Conservation (phyloP, 2,888 invertebrate genomes). For the Asteroscopus sphinx region DNA sequence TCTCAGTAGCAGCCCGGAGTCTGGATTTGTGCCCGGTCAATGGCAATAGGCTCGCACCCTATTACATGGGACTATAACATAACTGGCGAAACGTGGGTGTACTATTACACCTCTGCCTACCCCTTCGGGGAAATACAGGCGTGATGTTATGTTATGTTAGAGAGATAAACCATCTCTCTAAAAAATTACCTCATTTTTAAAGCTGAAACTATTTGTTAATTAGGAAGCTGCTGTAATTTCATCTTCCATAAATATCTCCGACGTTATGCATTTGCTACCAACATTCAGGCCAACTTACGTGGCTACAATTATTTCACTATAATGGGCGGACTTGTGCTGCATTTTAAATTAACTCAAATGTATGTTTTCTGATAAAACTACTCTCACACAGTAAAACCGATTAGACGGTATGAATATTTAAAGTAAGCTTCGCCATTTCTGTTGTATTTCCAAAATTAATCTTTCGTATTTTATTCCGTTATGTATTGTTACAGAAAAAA, state of each 20-base stretch:
- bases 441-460: conserved; percentile 14
- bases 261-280: conserved; percentile 38
- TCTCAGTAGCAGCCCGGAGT: no score
- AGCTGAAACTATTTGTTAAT: conserved; percentile 46
- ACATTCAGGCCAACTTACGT: conserved; percentile 43
- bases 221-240: conserved; percentile 43
- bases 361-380: conserved; percentile 59
- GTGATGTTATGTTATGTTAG: no score
- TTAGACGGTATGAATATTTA: conserved; percentile 33
- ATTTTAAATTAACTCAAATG: conserved; percentile 61
- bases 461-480: conserved; percentile 10
- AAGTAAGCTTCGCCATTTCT: conserved; percentile 12
- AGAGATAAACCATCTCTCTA: no score
- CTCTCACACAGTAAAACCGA: conserved; percentile 18
- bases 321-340: conserved; percentile 59
- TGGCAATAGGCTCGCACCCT: no score
- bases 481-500: conserved; percentile 2
- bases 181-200: conserved; percentile 37
- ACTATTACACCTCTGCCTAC: no score
- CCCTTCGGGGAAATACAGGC: no score
- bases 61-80: no score
- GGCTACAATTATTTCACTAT: conserved; percentile 51
- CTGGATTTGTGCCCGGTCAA: no score
- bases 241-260: conserved; percentile 44
- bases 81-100: no score